These are phyloP conservation scores for Sebastes matsubarae DNA, from an alignment of 2,797 vertebrate genomes.

Conservation along the genomic window DNA sequence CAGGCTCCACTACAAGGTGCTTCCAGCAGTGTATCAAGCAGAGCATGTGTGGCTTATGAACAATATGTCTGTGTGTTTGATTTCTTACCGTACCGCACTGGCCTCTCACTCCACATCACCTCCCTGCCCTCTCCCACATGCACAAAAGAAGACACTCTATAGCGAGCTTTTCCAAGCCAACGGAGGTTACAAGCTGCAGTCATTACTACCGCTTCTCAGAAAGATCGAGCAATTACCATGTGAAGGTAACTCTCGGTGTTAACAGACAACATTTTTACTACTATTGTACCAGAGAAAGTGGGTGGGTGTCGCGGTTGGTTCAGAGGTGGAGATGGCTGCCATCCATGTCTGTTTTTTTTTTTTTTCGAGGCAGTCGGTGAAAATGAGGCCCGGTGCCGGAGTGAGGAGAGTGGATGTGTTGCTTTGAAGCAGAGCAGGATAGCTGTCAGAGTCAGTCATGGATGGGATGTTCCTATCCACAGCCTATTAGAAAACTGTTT, in stretches of 20 bases:
- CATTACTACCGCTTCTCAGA: slow-evolving; percentile 14
- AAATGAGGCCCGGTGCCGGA: slow-evolving; percentile 69
- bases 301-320: slow-evolving; percentile 39
- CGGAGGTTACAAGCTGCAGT: slow-evolving; percentile 30
- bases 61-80: slow-evolving; percentile 45
- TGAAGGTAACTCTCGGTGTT: slow-evolving; percentile 30
- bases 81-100: slow-evolving; percentile 25
- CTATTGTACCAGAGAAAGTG: slow-evolving; percentile 11
- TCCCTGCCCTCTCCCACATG: slow-evolving; percentile 25
- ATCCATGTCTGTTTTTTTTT: slow-evolving; percentile 38
- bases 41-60: slow-evolving; percentile 55
- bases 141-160: slow-evolving; percentile 39
- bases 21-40: slow-evolving; percentile 48
- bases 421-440: slow-evolving; percentile 74
- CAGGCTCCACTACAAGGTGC: slow-evolving; percentile 54
- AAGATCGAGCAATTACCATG: slow-evolving; percentile 47
- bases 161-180: slow-evolving; percentile 6
- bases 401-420: slow-evolving; percentile 54
- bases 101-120: slow-evolving; percentile 27
- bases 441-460: slow-evolving; percentile 81
- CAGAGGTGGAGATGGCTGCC: slow-evolving; percentile 54
- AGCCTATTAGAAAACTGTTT: slow-evolving; percentile 80
- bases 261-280: slow-evolving; percentile 21
- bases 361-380: slow-evolving; percentile 49
- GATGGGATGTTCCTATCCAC: slow-evolving; percentile 75